phyloP scores from a whole-genome alignment of 2,888 invertebrate species.

The Hedya salicella region DNA sequence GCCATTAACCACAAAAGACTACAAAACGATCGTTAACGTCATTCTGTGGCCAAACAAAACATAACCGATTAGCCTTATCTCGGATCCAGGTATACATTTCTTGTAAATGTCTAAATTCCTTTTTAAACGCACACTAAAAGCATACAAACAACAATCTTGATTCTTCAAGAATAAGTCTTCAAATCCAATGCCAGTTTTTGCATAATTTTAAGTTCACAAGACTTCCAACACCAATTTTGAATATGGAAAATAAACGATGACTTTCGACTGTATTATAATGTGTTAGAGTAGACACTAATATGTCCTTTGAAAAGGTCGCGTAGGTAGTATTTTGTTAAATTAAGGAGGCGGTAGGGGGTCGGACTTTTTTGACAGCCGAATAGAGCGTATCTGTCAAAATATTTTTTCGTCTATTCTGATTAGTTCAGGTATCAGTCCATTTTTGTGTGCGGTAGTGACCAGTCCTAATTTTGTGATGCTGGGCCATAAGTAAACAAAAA shows the following conservation, averaged over 20 bases:
- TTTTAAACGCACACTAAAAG: constrained; percentile 31
- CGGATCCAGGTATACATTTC: constrained; percentile 71
- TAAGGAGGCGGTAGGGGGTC: constrained; percentile 68
- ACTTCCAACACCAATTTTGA: constrained; percentile 27
- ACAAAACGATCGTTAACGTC: constrained; percentile 61
- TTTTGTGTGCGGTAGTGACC: constrained; percentile 59
- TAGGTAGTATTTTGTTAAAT: constrained; percentile 47
- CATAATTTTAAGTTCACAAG: constrained; percentile 19
- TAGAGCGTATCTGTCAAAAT: constrained; percentile 74
- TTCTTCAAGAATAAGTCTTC: constrained; percentile 20
- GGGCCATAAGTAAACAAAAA: constrained; percentile 23
- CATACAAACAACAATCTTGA: constrained; percentile 44
- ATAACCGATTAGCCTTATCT: constrained; percentile 80
- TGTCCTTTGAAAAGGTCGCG: constrained; percentile 5
- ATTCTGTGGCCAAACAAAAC: constrained; percentile 70
- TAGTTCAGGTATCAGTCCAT: constrained; percentile 74
- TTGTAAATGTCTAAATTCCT: constrained; percentile 69
- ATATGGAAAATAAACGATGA: constrained; percentile 1
- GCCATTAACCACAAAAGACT: constrained; percentile 55
- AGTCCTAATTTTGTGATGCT: constrained; percentile 57
- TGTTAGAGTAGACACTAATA: constrained; percentile 16
- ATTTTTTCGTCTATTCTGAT: constrained; percentile 66
- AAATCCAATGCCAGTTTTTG: constrained; percentile 23
- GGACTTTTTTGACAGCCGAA: constrained; percentile 67
- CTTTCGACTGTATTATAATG: constrained; percentile 12